Evolutionary conservation across 2,888 invertebrate genomes (phyloP).

Genomic region (Orchestes rusci): DNA sequence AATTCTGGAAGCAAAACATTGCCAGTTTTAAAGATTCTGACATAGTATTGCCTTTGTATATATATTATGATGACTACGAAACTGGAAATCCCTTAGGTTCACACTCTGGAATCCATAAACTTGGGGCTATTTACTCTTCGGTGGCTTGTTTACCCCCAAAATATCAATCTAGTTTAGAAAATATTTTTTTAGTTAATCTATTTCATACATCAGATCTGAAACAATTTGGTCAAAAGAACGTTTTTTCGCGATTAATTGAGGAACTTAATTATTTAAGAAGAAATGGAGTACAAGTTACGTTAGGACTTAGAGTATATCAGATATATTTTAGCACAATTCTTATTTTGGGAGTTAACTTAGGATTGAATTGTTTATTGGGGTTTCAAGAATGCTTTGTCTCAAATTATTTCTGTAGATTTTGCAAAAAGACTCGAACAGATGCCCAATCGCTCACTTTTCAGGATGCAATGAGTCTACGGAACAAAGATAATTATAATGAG

Average conservation of each 20-base stretch:
- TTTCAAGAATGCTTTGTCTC: slow-evolving; percentile 20
- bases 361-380: slow-evolving; percentile 5
- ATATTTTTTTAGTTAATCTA: slow-evolving; percentile 16
- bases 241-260: slow-evolving; percentile 20
- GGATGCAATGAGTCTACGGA: not conserved
- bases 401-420: slow-evolving; percentile 19
- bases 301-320: not conserved
- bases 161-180: slow-evolving; percentile 15
- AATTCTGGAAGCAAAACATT: too few species aligned
- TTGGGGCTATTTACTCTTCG: slow-evolving; percentile 19
- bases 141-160: slow-evolving; percentile 15
- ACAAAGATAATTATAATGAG: not conserved
- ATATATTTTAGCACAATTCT: not conserved
- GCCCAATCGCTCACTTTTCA: not conserved
- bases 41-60: slow-evolving; percentile 13
- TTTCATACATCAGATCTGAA: slow-evolving; percentile 16
- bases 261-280: slow-evolving; percentile 17
- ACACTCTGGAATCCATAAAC: slow-evolving; percentile 21
- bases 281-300: slow-evolving; percentile 16
- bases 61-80: slow-evolving; percentile 20
- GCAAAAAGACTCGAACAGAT: slow-evolving; percentile 4
- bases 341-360: not conserved
- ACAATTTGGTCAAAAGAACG: slow-evolving; percentile 16
- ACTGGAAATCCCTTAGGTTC: slow-evolving; percentile 19
- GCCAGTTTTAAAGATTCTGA: too few species aligned